Percentiles rank a stretch among this genome's conserved stretches.
Evolutionary conservation across 2,888 invertebrate species (phyloP).

Genomic region (Hypomecis punctinalis): DNA sequence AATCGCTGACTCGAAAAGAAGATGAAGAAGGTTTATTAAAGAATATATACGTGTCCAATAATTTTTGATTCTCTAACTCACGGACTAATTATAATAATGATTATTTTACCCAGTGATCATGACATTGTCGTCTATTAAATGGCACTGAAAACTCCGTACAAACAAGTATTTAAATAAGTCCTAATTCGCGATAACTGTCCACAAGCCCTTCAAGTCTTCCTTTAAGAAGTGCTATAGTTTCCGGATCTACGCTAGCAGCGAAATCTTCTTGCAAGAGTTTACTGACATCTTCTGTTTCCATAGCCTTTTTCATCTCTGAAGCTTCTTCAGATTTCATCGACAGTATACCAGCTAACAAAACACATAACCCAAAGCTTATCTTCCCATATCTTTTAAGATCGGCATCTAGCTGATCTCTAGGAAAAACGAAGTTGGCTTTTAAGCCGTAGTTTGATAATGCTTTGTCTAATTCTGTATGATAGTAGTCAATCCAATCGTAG

Average conservation of each 20-base stretch:
- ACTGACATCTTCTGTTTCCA: conserved; percentile 20
- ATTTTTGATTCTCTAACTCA: no score
- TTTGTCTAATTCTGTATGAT: conserved; percentile 48
- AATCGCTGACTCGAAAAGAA: no score
- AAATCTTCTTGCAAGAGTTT: background rate
- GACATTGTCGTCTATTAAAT: no score
- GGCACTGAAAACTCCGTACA: no score
- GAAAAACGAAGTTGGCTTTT: conserved; percentile 46
- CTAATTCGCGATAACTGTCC: conserved; percentile 34
- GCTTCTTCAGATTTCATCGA: conserved; percentile 45
- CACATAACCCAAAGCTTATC: conserved; percentile 32
- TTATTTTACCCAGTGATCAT: no score
- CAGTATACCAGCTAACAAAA: conserved; percentile 37
- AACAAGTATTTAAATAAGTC: background rate
- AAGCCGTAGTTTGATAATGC: conserved; percentile 45
- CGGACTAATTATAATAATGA: no score
- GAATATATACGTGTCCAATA: no score
- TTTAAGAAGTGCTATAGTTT: conserved; percentile 33
- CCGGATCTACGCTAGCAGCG: background rate
- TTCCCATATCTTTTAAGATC: conserved; percentile 50
- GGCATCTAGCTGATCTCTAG: conserved; percentile 49
- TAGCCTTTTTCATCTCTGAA: conserved; percentile 34
- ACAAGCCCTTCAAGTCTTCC: conserved; percentile 40
- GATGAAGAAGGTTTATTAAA: no score
- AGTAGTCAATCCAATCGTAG: conserved; percentile 51